These are phyloP conservation scores for Donacobius atricapilla DNA, from an alignment of 2,113 vertebrate genomes.

Conservation along the genomic window DNA sequence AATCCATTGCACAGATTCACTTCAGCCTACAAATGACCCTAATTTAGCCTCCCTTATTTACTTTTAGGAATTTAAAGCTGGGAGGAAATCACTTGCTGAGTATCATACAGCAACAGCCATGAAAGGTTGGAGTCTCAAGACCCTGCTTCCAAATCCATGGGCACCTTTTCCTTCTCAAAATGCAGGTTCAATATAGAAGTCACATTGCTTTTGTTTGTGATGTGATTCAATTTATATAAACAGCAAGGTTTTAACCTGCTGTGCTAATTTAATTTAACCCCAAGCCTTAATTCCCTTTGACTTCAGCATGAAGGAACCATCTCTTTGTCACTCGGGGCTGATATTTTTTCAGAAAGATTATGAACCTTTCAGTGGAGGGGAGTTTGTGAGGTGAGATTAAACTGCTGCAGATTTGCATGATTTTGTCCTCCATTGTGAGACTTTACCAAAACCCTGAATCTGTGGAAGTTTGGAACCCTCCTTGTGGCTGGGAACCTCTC, in stretches of 20 bases:
- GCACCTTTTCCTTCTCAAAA: not conserved
- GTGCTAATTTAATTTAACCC: not conserved
- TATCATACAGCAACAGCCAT: not conserved
- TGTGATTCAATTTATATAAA: not conserved
- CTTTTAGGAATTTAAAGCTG: constrained; percentile 15
- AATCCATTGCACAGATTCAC: not conserved
- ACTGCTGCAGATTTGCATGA: not conserved
- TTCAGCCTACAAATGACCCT: not conserved
- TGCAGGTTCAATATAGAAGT: not conserved
- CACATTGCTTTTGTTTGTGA: not conserved
- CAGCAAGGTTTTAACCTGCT: not conserved
- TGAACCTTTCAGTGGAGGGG: not conserved
- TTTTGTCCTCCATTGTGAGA: not conserved
- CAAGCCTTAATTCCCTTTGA: not conserved
- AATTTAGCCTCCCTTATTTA: not conserved
- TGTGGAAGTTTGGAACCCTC: not conserved
- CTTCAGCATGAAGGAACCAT: not conserved
- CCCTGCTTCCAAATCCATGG: not conserved
- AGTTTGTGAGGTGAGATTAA: not conserved
- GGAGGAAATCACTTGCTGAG: not conserved
- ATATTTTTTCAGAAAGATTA: not conserved
- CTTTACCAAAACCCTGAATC: not conserved
- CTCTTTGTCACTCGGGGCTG: not conserved
- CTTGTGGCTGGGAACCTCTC: not conserved
- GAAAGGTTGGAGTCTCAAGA: not conserved